Base-by-base conservation (phyloP, 1,140 invertebrate species). In the Eriocheir sinensis region DNA sequence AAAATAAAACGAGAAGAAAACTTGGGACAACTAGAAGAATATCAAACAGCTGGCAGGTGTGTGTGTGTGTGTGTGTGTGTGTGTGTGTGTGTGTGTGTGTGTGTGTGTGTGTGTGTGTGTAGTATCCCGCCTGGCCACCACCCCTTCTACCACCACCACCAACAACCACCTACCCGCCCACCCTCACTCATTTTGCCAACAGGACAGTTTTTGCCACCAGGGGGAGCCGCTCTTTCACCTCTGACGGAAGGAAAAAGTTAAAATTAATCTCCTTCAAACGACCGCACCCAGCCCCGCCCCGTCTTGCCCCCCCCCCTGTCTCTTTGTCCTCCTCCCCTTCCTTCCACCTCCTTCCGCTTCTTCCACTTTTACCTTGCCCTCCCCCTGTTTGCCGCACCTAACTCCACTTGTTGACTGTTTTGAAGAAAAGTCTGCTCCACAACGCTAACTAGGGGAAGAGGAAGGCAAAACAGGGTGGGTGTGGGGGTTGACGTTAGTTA, bases 81-180 rank as follows among this genome's bases (percentile, higher is more conserved):
- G 83, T 86, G 83, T 86, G 83, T 86, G 83, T 86, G 83, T 86
- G 83, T 86, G 83, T 86, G 83, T 36, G 83, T 86, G 83, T 86
- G 83, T 86, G 83, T 86, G 83, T 36, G 9, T 86, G 83, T 36
- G 83, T 86, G 83, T 32, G 83, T 86, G 30, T n/a, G 21, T 27
- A 40, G 83, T 27, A 41, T 27, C n/a, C 21, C 36, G 40, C 83
- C 12, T 86, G 36, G 40, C n/a, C 6, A 72, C 27, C 60, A n/a
- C 60, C n/a, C n/a, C n/a, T n/a, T n/a, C n/a, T n/a, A n/a, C n/a
- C n/a, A n/a, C n/a, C n/a, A n/a, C n/a, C n/a, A n/a, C n/a, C n/a
- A n/a, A n/a, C n/a, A n/a, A n/a, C n/a, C n/a, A n/a, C n/a, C n/a
- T n/a, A n/a, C n/a, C n/a, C n/a, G n/a, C n/a, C n/a, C n/a, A n/a